phyloP scores from a whole-genome alignment of 2,888 invertebrate genomes.

The Ectobius pallidus region DNA sequence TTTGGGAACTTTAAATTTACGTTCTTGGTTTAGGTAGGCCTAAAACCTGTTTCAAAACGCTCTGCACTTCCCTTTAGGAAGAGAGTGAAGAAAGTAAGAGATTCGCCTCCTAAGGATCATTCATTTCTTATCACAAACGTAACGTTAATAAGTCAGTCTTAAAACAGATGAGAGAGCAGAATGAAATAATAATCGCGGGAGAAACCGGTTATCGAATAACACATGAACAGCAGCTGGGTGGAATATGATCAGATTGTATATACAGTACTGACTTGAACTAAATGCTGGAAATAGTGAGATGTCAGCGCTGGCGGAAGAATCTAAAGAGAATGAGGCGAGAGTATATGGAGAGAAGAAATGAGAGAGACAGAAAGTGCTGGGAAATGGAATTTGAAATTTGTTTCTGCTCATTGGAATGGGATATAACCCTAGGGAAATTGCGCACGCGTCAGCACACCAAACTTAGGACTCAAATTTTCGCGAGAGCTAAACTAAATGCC shows the following conservation, averaged over 20 bases:
- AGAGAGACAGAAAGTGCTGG: slow-evolving; percentile 15
- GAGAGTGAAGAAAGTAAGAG: too few relatives aligned
- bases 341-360: slow-evolving; percentile 3
- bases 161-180: too few relatives aligned
- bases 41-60: too few relatives aligned
- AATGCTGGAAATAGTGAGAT: slow-evolving; percentile 12
- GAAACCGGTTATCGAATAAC: not conserved
- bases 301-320: not conserved
- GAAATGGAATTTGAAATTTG: slow-evolving; percentile 39
- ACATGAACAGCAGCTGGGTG: not conserved
- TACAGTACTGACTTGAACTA: not conserved
- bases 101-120: too few relatives aligned
- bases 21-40: too few relatives aligned
- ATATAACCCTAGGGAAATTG: slow-evolving; percentile 38
- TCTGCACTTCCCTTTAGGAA: too few relatives aligned
- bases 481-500: slow-evolving; percentile 13
- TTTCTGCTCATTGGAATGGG: slow-evolving; percentile 38
- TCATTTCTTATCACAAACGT: too few relatives aligned
- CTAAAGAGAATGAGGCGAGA: not conserved
- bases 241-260: not conserved
- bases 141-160: too few relatives aligned
- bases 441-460: slow-evolving; percentile 29
- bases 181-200: not conserved
- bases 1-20: too few relatives aligned
- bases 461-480: slow-evolving; percentile 16